A percentile compares a stretch with the other conserved stretches of the same genome.
Conservation (phyloP, 2,113 vertebrate genomes). For the Butorides virescens region DNA sequence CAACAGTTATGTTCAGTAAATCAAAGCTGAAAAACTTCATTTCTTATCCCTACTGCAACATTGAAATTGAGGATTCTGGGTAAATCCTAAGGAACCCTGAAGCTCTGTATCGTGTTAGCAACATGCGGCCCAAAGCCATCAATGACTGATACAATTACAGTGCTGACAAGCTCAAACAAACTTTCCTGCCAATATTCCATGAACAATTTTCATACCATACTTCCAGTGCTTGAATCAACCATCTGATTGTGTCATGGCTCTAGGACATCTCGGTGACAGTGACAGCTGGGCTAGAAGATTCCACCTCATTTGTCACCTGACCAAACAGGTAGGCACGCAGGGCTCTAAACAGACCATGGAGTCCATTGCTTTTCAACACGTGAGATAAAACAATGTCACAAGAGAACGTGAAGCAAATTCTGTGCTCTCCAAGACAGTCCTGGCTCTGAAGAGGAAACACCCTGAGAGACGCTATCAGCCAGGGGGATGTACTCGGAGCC, state of each 20-base stretch:
- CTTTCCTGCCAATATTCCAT: neutral
- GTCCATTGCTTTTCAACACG: neutral
- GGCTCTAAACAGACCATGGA: neutral
- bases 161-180: neutral
- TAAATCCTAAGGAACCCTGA: neutral
- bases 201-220: neutral
- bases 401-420: neutral
- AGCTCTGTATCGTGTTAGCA: neutral
- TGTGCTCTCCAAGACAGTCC: no score
- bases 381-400: neutral
- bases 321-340: neutral
- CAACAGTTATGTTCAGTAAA: neutral
- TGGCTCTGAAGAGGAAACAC: neutral
- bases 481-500: neutral
- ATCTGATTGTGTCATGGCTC: neutral
- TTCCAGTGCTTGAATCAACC: neutral
- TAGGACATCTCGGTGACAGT: neutral
- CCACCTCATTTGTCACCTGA: neutral
- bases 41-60: neutral
- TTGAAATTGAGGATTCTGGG: neutral
- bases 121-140: neutral
- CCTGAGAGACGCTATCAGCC: neutral
- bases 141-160: neutral
- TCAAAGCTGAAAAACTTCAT: neutral
- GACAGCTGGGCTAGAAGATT: neutral